Evolutionary conservation across 2,113 vertebrate genomes (phyloP), one percentile per base, ranked within the genome.

Genomic region (Hippocampus abdominalis): DNA sequence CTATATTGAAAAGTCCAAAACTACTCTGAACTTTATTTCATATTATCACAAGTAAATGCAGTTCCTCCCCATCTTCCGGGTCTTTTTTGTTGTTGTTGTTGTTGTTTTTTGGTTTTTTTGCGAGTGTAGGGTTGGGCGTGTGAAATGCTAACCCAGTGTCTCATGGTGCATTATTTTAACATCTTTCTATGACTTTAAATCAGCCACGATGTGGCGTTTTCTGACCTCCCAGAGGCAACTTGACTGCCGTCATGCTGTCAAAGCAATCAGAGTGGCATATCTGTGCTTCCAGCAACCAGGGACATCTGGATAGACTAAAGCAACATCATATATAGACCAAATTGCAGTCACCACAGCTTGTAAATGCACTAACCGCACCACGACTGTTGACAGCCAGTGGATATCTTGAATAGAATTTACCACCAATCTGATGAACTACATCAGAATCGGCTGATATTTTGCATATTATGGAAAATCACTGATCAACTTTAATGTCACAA

Each of bases 181-280:
- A 65, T 57, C 32, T 68, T 68, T 54, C 18, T 63, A 51, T 42
- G 62, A 23, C 40, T 51, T 65, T 20, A 27, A 32, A 65, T 62
- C 51, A 40, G 4, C 3, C 42, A 23, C 11, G 11, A 23, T 12
- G 7, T 12, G 13, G 13, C 8, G 46, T 21, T 68, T 39, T 36
- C 44, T 36, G 40, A 39, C 68, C 46, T 68, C 71, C 72, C 32
- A 46, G 59, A 74, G 56, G 63, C 64, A 25, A 60, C 54, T 70
- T 62, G 61, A 60, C 66, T 27, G 56, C 69, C 61, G 36, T 72
- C 64, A 59, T 39, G 27, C 36, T 71, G 71, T 71, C 68, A 68
- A 36, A 70, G 53, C 39, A 75, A 76, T 86, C 73, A 78, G 36
- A 65, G 64, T 80, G 86, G 83, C 73, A 70, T 69, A 80, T 84